Evolutionary conservation across 2,888 invertebrate species (phyloP).

Genomic region (Acanthosepion esculentum): DNA sequence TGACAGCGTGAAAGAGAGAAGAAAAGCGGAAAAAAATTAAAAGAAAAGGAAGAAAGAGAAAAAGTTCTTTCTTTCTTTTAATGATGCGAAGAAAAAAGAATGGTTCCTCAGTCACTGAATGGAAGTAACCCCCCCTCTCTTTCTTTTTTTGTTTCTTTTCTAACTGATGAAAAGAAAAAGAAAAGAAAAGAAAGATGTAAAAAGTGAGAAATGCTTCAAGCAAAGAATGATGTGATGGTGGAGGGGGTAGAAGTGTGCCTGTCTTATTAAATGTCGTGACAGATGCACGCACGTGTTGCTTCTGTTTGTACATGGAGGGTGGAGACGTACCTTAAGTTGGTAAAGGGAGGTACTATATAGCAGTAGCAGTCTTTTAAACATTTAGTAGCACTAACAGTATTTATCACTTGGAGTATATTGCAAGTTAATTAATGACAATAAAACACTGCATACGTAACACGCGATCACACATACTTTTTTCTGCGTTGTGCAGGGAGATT

Average conservation of each 20-base stretch:
- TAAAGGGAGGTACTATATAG: too few species aligned
- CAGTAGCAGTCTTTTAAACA: too few species aligned
- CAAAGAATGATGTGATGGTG: neutral
- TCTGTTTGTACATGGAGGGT: neutral
- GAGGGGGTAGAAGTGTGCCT: neutral
- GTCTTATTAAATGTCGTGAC: neutral
- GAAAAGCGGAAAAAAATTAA: neutral
- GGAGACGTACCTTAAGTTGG: too few species aligned
- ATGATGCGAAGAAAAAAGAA: too few species aligned
- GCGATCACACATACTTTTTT: neutral
- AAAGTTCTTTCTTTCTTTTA: too few species aligned
- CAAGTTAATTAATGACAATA: neutral
- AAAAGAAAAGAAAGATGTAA: neutral
- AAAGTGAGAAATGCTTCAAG: neutral
- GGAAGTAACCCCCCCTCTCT: neutral
- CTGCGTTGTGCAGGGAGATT: too few species aligned
- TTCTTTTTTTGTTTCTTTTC: neutral
- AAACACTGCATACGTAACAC: neutral
- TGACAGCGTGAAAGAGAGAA: neutral
- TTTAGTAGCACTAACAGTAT: too few species aligned
- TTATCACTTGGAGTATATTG: too few species aligned
- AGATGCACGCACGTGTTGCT: conserved; percentile 34
- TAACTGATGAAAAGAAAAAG: neutral
- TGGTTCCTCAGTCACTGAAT: too few species aligned
- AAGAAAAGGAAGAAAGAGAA: neutral